A percentile compares a stretch with the other conserved stretches of the same genome.
Conservation (phyloP, 2,113 vertebrate genomes). For the Ia io region DNA sequence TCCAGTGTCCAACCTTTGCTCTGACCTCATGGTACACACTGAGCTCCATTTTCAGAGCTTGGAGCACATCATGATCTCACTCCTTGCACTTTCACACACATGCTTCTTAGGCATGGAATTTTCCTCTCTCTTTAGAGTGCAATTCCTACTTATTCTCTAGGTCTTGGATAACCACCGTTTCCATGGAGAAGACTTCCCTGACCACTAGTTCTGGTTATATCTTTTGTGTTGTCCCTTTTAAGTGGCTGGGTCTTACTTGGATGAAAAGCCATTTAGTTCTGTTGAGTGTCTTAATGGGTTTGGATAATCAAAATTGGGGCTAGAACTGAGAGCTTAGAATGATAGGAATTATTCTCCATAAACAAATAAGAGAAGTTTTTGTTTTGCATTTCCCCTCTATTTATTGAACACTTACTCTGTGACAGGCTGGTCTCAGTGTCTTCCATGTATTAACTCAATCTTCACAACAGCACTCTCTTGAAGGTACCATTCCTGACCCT, state of each 20-base stretch:
- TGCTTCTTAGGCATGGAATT: not conserved
- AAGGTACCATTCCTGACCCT: not conserved
- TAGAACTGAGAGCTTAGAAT: not conserved
- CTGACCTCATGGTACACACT: not conserved
- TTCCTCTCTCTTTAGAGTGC: not conserved
- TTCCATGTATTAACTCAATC: not conserved
- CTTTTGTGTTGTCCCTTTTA: not conserved
- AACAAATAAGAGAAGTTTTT: not conserved
- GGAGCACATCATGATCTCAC: not conserved
- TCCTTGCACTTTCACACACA: not conserved
- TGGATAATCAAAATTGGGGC: not conserved
- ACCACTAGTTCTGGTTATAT: not conserved
- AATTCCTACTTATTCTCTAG: not conserved
- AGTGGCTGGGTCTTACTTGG: not conserved
- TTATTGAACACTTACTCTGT: not conserved
- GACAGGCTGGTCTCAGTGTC: not conserved
- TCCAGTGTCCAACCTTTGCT: not conserved
- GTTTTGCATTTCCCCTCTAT: not conserved
- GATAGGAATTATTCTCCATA: not conserved
- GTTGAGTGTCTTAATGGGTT: not conserved
- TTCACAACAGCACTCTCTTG: not conserved
- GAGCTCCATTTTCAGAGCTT: not conserved
- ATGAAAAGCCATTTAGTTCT: not conserved
- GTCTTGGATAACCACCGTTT: not conserved
- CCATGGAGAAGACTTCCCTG: not conserved